phyloP scores from a whole-genome alignment of 2,888 invertebrate genomes.

The Apotomis capreana region DNA sequence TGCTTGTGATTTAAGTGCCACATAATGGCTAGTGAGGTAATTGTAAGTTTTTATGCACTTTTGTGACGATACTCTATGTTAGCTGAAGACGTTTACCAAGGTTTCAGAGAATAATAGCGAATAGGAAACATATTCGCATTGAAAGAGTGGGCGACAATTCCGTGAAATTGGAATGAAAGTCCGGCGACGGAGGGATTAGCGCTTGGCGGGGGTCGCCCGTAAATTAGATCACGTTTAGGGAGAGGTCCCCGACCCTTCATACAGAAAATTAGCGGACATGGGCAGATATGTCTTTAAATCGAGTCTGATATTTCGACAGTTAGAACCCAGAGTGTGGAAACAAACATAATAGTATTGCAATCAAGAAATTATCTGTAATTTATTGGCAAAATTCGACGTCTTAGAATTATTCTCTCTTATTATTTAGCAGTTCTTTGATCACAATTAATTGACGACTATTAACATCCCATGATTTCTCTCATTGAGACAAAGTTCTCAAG shows the following conservation, averaged over 20 bases:
- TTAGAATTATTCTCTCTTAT: too few species aligned
- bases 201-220: constrained; percentile 18
- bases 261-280: not conserved
- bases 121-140: not conserved
- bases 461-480: too few species aligned
- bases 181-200: not conserved
- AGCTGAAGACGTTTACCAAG: not conserved
- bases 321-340: too few species aligned
- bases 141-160: not conserved
- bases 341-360: too few species aligned
- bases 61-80: not conserved
- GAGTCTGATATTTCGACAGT: not conserved
- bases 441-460: too few species aligned
- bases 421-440: too few species aligned
- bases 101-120: not conserved
- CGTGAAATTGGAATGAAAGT: constrained; percentile 6
- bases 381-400: too few species aligned
- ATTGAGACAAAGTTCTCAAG: too few species aligned
- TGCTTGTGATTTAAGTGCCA: constrained; percentile 23
- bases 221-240: constrained; percentile 11
- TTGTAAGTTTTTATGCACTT: not conserved
- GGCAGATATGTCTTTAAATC: not conserved
- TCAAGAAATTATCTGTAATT: too few species aligned
- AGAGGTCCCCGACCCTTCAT: not conserved
- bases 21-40: constrained; percentile 30